These are phyloP conservation scores for Ariopsis seemanni DNA, from an alignment of 2,113 vertebrate species.

Conservation along the genomic window DNA sequence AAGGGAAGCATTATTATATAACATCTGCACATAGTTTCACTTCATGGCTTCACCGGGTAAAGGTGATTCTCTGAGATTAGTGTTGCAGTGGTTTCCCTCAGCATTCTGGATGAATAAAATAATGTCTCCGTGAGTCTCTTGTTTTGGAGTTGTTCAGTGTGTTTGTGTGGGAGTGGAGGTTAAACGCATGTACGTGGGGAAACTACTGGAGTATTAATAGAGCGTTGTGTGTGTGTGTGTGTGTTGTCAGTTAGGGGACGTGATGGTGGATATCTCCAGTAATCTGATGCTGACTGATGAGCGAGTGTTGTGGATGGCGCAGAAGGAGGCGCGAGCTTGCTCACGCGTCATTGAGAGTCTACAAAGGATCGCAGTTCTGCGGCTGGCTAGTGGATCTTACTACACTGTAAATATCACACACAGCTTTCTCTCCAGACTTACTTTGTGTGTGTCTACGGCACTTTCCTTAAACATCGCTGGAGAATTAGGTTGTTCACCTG, in stretches of 20 bases:
- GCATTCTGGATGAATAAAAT: background rate
- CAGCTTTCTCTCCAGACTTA: background rate
- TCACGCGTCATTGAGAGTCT: constrained; percentile 87
- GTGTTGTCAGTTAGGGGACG: constrained; percentile 83
- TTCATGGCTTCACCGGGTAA: background rate
- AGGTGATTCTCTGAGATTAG: background rate
- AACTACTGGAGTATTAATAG: background rate
- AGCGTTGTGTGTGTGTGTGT: constrained; percentile 11
- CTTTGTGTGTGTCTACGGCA: background rate
- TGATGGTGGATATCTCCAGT: constrained; percentile 96
- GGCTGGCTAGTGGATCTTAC: constrained; percentile 84
- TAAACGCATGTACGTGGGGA: background rate
- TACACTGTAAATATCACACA: constrained; percentile 77
- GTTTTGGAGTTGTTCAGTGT: background rate
- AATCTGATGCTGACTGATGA: constrained; percentile 96
- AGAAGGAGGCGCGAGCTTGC: constrained; percentile 88
- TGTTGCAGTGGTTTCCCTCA: background rate
- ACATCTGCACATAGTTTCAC: constrained; percentile 33
- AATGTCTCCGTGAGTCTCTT: background rate
- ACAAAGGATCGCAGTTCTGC: constrained; percentile 82
- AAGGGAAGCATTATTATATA: constrained; percentile 31
- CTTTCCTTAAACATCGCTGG: background rate
- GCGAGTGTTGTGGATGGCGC: constrained; percentile 89
- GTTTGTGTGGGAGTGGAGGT: constrained; percentile 4
- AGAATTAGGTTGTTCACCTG: background rate